phyloP scores from a whole-genome alignment of 2,113 vertebrate genomes.

The Piaya cayana region DNA sequence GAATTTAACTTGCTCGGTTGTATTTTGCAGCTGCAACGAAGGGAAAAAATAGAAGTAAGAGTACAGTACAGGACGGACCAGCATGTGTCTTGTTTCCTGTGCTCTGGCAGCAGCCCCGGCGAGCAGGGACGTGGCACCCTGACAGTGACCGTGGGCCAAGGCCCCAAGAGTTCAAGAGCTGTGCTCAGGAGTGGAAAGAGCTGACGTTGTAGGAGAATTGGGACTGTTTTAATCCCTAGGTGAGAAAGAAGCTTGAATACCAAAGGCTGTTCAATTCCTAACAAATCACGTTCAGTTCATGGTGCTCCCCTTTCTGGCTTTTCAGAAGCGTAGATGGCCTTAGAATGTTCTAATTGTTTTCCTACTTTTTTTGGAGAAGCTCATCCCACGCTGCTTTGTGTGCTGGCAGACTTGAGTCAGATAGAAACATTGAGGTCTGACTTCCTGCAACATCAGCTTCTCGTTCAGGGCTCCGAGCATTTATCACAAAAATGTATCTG shows the following conservation, averaged over 20 bases:
- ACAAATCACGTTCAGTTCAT: background rate
- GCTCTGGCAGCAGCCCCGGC: background rate
- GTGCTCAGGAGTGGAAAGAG: background rate
- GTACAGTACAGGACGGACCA: conserved; percentile 15
- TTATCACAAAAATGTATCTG: background rate
- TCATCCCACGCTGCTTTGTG: background rate
- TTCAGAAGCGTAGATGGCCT: background rate
- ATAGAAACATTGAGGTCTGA: background rate
- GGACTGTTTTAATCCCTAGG: background rate
- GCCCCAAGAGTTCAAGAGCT: background rate
- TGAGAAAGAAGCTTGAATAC: background rate
- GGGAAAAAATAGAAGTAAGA: conserved; percentile 55
- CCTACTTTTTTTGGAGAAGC: background rate
- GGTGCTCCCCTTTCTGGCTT: background rate
- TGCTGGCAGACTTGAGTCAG: background rate
- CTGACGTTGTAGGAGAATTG: background rate
- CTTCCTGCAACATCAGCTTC: background rate
- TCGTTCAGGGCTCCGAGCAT: background rate
- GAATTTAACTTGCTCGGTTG: conserved; percentile 57
- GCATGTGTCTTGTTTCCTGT: conserved; percentile 38
- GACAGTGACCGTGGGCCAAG: background rate
- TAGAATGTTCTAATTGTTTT: background rate
- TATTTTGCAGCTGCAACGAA: conserved; percentile 59
- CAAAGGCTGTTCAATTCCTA: background rate
- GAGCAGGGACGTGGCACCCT: background rate